phyloP scores from a whole-genome alignment of 2,888 invertebrate genomes.

The Corbicula japonica region DNA sequence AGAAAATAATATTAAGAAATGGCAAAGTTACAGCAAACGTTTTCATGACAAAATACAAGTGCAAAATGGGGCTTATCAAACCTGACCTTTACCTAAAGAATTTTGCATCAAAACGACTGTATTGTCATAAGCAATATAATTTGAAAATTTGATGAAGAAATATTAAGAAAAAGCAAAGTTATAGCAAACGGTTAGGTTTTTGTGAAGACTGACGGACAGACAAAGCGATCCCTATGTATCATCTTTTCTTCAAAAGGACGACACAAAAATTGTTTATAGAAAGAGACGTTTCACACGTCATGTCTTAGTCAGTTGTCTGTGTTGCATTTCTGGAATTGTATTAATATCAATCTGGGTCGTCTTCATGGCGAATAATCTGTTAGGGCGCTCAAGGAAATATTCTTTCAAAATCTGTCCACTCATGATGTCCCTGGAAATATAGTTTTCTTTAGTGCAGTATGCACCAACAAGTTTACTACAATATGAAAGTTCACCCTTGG shows the following conservation, averaged over 20 bases:
- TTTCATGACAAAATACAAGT: too few species aligned
- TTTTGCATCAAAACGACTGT: too few species aligned
- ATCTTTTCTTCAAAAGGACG: not conserved
- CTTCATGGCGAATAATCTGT: slow-evolving; percentile 47
- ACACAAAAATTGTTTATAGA: not conserved
- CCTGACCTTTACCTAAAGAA: too few species aligned
- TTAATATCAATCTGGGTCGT: slow-evolving; percentile 45
- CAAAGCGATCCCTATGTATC: not conserved
- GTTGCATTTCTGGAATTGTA: slow-evolving; percentile 53
- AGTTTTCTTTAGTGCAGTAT: not conserved
- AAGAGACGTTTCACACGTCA: not conserved
- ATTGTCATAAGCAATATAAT: too few species aligned
- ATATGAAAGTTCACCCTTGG: not conserved
- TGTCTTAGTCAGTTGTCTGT: slow-evolving; percentile 51
- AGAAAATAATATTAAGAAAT: too few species aligned
- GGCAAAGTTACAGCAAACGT: too few species aligned
- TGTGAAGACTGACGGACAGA: not conserved
- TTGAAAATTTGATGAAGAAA: not conserved
- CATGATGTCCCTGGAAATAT: slow-evolving; percentile 56
- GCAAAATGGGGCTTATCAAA: too few species aligned
- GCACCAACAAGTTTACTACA: not conserved
- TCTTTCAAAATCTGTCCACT: slow-evolving; percentile 44
- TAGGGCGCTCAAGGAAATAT: slow-evolving; percentile 49
- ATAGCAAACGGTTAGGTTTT: not conserved
- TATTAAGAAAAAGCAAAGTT: not conserved